phyloP scores from a whole-genome alignment of 2,113 vertebrate species.

The Pao palembangensis region DNA sequence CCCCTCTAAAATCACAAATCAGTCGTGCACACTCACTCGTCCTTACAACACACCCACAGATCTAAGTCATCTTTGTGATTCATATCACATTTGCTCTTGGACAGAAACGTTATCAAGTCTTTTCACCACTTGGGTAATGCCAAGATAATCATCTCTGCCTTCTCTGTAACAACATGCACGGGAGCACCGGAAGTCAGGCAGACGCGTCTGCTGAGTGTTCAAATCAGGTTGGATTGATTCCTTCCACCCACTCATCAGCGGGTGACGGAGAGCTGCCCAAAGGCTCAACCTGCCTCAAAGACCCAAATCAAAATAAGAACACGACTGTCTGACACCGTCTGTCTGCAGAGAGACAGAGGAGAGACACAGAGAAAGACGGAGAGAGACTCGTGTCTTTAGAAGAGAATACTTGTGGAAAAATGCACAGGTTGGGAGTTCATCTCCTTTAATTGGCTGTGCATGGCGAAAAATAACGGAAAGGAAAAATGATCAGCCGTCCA shows the following conservation, averaged over 20 bases:
- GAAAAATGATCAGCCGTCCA: conserved; percentile 10
- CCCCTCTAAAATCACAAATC: conserved; percentile 45
- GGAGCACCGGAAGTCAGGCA: conserved; percentile 43
- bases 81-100: conserved; percentile 34
- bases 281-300: conserved; percentile 40
- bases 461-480: not conserved
- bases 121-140: conserved; percentile 49
- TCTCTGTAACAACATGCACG: conserved; percentile 56
- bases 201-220: conserved; percentile 38
- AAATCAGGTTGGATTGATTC: conserved; percentile 41
- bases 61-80: conserved; percentile 45
- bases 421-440: conserved; percentile 7
- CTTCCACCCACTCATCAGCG: conserved; percentile 43
- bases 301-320: conserved; percentile 35
- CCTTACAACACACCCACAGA: conserved; percentile 36
- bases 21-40: conserved; percentile 6
- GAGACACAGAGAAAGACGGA: conserved; percentile 18
- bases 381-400: not conserved
- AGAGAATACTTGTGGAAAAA: not conserved
- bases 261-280: conserved; percentile 38
- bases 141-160: conserved; percentile 54
- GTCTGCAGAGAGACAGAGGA: conserved; percentile 3
- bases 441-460: conserved; percentile 2
- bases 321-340: conserved; percentile 17
- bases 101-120: conserved; percentile 49